Conservation (phyloP, 92 coral and sea anemone genomes). For the Palythoa grandis region DNA sequence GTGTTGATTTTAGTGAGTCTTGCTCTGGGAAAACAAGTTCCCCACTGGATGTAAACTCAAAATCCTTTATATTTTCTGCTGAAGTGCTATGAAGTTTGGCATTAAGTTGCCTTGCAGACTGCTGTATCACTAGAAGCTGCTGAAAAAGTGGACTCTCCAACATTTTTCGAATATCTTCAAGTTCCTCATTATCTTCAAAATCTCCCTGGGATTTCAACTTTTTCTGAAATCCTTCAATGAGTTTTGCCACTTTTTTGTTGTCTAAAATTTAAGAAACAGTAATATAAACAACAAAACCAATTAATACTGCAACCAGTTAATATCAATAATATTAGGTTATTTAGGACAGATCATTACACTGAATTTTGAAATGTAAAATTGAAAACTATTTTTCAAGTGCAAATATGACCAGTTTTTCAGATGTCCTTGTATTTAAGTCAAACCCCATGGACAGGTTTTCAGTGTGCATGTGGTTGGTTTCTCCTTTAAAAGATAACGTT, state of each 20-base stretch:
- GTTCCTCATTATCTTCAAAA: conserved; percentile 76
- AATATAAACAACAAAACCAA: background rate
- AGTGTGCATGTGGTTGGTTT: too few species aligned
- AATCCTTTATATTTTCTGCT: conserved; percentile 72
- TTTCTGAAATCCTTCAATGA: conserved; percentile 84
- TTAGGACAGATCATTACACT: background rate
- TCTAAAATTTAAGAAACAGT: conserved; percentile 54
- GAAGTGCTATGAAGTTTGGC: conserved; percentile 63
- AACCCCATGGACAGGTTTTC: too few species aligned
- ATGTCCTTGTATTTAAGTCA: too few species aligned
- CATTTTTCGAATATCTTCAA: conserved; percentile 83
- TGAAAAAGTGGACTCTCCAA: conserved; percentile 90
- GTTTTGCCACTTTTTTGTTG: conserved; percentile 81
- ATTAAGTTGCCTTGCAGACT: conserved; percentile 85
- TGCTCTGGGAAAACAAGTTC: conserved; percentile 82
- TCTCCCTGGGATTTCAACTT: conserved; percentile 86
- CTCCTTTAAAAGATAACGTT: too few species aligned
- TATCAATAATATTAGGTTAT: background rate
- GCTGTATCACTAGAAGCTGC: conserved; percentile 88
- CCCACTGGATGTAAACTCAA: conserved; percentile 93
- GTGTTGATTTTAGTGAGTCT: conserved; percentile 19
- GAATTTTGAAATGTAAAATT: too few species aligned
- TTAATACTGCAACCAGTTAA: background rate
- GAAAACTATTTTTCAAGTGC: too few species aligned
- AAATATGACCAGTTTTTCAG: too few species aligned